A percentile compares a stretch with the other conserved stretches of the same genome.
Evolutionary conservation across 2,797 vertebrate genomes (phyloP).

Genomic region (Merluccius polli): DNA sequence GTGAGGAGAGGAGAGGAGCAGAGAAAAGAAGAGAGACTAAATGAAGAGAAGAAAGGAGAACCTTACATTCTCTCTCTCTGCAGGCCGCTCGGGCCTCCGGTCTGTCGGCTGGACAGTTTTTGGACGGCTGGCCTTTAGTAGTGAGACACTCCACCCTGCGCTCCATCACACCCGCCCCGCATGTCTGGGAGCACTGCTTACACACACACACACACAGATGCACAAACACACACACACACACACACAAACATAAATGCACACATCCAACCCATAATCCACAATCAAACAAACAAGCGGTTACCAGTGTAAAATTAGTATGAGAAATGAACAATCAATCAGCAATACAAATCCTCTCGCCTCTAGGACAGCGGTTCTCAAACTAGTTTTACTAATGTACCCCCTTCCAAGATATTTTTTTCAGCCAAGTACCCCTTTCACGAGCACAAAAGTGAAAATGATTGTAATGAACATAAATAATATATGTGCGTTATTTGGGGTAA

Average conservation of each 20-base stretch:
- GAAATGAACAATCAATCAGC: too few relatives aligned
- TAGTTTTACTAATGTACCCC: too few relatives aligned
- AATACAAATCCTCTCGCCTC: too few relatives aligned
- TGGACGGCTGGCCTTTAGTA: constrained; percentile 72
- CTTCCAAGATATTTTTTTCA: too few relatives aligned
- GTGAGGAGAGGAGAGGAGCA: background rate
- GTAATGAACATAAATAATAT: too few relatives aligned
- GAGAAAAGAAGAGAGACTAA: constrained; percentile 3
- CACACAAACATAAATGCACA: constrained; percentile 54
- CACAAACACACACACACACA: constrained; percentile 12
- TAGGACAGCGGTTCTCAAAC: too few relatives aligned
- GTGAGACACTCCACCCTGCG: constrained; percentile 82
- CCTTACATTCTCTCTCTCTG: constrained; percentile 81
- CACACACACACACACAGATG: constrained; percentile 43
- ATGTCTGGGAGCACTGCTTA: constrained; percentile 87
- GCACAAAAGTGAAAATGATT: too few relatives aligned
- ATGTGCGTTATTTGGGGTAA: too few relatives aligned
- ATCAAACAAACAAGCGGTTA: constrained; percentile 27
- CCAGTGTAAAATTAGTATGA: too few relatives aligned
- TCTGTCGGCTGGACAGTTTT: constrained; percentile 78
- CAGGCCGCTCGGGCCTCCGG: constrained; percentile 80
- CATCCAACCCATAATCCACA: constrained; percentile 20
- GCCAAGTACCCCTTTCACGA: too few relatives aligned
- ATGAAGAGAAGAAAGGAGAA: background rate
- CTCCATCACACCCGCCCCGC: constrained; percentile 81